A percentile compares a stretch with the other conserved stretches of the same genome.
These are phyloP conservation scores for Asbolus verrucosus DNA, from an alignment of 1,140 invertebrate species.

Conservation along the genomic window DNA sequence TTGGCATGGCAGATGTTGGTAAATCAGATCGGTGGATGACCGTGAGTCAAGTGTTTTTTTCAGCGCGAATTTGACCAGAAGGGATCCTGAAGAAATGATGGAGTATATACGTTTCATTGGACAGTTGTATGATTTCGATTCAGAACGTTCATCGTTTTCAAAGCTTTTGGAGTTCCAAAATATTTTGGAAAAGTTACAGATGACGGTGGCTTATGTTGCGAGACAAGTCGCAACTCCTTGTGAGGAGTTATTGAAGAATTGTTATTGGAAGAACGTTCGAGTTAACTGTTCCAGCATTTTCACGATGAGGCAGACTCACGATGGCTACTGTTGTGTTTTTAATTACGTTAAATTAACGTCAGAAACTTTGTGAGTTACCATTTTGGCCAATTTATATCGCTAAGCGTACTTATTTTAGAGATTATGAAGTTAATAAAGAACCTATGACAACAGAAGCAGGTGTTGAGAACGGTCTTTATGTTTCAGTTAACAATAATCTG, in stretches of 20 bases:
- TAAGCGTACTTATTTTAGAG: neutral
- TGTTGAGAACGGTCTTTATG: slow-evolving; percentile 15
- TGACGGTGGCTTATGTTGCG: neutral
- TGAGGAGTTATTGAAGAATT: slow-evolving; percentile 3
- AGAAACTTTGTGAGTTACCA: neutral
- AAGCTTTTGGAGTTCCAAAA: slow-evolving; percentile 5
- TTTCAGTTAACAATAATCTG: neutral
- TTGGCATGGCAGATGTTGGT: neutral
- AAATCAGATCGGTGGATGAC: too few species aligned
- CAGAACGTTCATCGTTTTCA: neutral
- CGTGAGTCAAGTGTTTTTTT: neutral
- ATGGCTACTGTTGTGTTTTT: slow-evolving; percentile 20
- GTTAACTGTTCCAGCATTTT: slow-evolving; percentile 9
- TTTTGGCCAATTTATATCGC: neutral
- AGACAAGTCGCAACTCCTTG: neutral
- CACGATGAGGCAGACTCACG: neutral
- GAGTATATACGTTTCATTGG: neutral
- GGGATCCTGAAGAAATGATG: neutral
- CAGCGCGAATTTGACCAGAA: slow-evolving; percentile 1
- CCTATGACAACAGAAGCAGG: slow-evolving; percentile 1
- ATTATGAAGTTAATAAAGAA: neutral
- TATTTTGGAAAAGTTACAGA: slow-evolving; percentile 1
- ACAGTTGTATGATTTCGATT: slow-evolving; percentile 22
- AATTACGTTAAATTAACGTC: neutral
- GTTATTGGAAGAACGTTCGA: neutral